phyloP scores from a whole-genome alignment of 2,797 vertebrate species.

The Fistularia tabacaria region DNA sequence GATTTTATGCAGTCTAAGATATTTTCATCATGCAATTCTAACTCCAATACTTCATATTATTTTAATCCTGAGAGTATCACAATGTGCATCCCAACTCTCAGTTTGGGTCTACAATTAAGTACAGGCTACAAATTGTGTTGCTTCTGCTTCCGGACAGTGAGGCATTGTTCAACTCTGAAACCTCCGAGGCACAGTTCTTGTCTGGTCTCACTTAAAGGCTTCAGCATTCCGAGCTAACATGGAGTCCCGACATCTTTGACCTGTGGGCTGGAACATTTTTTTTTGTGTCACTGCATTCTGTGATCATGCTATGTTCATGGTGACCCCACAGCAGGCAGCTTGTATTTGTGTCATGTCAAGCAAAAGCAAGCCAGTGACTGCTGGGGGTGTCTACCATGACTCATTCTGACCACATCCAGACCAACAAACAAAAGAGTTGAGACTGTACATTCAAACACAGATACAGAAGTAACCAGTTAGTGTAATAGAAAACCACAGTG shows the following conservation, averaged over 20 bases:
- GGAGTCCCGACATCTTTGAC: constrained; percentile 42
- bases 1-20: too few relatives aligned
- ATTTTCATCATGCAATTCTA: too few relatives aligned
- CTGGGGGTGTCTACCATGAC: constrained; percentile 28
- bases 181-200: constrained; percentile 11
- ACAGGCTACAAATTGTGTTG: too few relatives aligned
- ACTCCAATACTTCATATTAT: too few relatives aligned
- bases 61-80: too few relatives aligned
- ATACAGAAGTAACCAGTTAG: constrained; percentile 11
- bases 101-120: too few relatives aligned
- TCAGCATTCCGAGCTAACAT: constrained; percentile 8
- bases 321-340: constrained; percentile 16
- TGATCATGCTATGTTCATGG: constrained; percentile 33
- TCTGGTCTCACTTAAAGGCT: constrained; percentile 5
- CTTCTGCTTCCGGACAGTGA: too few relatives aligned
- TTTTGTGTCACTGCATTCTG: constrained; percentile 35
- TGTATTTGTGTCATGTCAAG: constrained; percentile 29
- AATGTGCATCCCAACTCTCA: too few relatives aligned
- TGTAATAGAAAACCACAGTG: constrained; percentile 23
- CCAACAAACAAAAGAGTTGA: constrained; percentile 24
- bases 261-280: constrained; percentile 29
- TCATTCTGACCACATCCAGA: constrained; percentile 44
- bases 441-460: not conserved
- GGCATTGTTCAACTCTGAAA: not conserved
- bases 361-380: constrained; percentile 11